Evolutionary conservation across 2,888 invertebrate genomes (phyloP), one percentile per base, ranked within the genome.

Genomic region (Torymus auratus): DNA sequence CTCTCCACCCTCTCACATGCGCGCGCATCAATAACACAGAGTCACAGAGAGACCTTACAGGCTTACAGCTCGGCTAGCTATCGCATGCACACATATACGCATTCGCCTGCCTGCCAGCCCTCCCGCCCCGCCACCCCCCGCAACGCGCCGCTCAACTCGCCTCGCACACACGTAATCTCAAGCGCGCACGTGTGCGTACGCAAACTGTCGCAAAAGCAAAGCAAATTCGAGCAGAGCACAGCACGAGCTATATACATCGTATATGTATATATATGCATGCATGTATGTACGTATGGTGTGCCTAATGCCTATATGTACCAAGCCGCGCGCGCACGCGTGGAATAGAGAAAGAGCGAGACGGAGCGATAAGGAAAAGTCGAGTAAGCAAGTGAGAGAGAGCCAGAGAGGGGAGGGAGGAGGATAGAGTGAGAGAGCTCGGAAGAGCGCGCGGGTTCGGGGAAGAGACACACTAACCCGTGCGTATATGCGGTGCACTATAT

Each of bases 11-110:
- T 41, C 41, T 41, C 41, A 41, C 41, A 41, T 67, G 86, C 87
- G 86, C 85, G 83, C 86, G 87, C 87, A 86, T 80, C 82, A 84
- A 86, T 83, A 85, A 85, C 82, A 84, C 62, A 28, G 41, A 41
- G 41, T 3, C 3, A 28, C 4, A 28, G 28, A 28, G 28, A 41
- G 7, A 41, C 7, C 41, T 5, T 41, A 10, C 7, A 20, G 28
- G 28, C 41, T 28, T 41, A 41, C 7, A 41, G 41, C 41, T 41
- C 41, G 5, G 41, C 41, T 5, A 41, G 5, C 7, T 28, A 5
- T 41, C 41, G 41, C 41, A 62, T 67, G 62, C 10, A 53, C 20
- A 20, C 14, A 67, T 41, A 67, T 14, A 28, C 3, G 3, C 12
- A 7, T 10, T 56, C 50, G 20, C 68, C 55, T n/a, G 13, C 20